Evolutionary conservation across 2,113 vertebrate genomes (phyloP).

Genomic region (Peromyscus maniculatus): DNA sequence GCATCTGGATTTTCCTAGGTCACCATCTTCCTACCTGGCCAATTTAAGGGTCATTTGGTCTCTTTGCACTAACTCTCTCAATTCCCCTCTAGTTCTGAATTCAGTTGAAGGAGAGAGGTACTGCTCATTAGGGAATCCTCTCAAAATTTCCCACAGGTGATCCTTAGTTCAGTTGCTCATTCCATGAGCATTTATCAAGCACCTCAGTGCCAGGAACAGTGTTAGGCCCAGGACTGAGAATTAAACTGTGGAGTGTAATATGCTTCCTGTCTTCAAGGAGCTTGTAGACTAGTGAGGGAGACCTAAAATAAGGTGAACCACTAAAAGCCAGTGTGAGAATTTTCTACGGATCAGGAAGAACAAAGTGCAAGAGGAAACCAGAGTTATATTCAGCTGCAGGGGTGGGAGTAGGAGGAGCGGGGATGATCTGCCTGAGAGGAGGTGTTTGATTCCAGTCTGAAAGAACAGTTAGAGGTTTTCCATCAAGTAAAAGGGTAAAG

Average conservation of each 20-base stretch:
- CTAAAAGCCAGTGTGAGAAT: not conserved
- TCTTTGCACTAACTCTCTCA: not conserved
- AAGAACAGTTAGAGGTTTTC: not conserved
- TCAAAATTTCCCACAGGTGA: not conserved
- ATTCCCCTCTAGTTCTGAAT: not conserved
- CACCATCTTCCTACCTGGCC: not conserved
- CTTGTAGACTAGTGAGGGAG: not conserved
- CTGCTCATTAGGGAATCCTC: not conserved
- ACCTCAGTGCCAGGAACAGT: not conserved
- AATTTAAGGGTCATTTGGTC: not conserved
- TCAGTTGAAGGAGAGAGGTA: not conserved
- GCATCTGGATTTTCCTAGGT: not conserved
- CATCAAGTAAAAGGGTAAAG: not conserved
- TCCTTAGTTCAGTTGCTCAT: not conserved
- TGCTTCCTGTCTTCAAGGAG: not conserved
- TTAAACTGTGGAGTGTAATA: not conserved
- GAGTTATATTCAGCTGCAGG: not conserved
- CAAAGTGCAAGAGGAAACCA: not conserved
- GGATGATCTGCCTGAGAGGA: not conserved
- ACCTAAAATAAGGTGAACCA: not conserved
- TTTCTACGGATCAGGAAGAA: not conserved
- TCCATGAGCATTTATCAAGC: not conserved
- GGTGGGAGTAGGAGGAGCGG: not conserved
- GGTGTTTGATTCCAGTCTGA: not conserved
- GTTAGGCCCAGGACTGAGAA: not conserved